These are phyloP conservation scores for Semnornis frantzii DNA, from an alignment of 2,113 vertebrate genomes.

Conservation along the genomic window DNA sequence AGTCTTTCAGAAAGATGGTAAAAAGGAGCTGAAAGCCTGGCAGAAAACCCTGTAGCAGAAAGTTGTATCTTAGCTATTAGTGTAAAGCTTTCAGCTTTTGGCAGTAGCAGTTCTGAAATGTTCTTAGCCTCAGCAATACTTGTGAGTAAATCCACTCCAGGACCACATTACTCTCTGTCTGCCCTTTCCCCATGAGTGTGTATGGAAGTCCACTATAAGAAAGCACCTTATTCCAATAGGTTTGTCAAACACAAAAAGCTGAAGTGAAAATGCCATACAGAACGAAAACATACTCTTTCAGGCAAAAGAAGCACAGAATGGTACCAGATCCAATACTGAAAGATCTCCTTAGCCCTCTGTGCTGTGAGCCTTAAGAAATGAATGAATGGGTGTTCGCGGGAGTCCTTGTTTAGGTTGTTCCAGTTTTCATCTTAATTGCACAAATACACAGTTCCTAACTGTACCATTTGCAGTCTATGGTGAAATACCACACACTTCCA, in stretches of 20 bases:
- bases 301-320: background rate
- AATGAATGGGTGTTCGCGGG: background rate
- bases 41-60: background rate
- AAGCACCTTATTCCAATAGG: background rate
- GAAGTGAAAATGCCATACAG: background rate
- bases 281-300: background rate
- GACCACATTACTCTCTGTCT: background rate
- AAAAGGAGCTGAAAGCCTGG: background rate
- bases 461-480: background rate
- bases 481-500: background rate
- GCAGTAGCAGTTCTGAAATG: background rate
- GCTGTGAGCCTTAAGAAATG: background rate
- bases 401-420: background rate
- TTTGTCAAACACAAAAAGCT: background rate
- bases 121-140: background rate
- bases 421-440: too few relatives aligned
- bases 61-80: background rate
- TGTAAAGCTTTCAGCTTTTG: background rate
- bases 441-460: background rate
- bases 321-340: background rate
- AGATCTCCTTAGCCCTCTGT: background rate
- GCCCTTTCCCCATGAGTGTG: background rate
- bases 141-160: background rate
- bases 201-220: background rate
- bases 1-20: background rate